phyloP scores from a whole-genome alignment of 2,113 vertebrate species.

The Phylloscopus trochilus region DNA sequence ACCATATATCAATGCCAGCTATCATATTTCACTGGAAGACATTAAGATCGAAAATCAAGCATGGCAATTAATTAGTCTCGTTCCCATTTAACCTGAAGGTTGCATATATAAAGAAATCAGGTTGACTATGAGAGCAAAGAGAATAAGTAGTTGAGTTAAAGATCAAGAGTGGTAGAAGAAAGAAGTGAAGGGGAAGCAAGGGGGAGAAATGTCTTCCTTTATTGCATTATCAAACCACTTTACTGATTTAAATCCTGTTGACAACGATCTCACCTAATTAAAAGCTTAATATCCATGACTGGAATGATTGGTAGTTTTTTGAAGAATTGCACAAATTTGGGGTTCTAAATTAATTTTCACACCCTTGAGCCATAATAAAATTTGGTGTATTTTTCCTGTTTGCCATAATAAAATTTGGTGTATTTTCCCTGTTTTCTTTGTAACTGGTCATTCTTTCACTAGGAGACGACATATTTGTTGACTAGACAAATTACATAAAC shows the following conservation, averaged over 20 bases:
- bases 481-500: background rate
- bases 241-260: background rate
- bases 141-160: conserved; percentile 36
- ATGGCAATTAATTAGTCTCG: conserved; percentile 63
- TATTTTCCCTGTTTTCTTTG: background rate
- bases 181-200: background rate
- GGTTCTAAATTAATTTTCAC: background rate
- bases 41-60: conserved; percentile 57
- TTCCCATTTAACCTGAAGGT: conserved; percentile 61
- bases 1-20: conserved; percentile 62
- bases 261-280: background rate
- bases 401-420: no score
- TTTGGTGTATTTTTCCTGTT: background rate
- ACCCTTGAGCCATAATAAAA: background rate
- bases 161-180: conserved; percentile 20
- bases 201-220: background rate
- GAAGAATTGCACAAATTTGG: background rate
- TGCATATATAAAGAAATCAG: conserved; percentile 53
- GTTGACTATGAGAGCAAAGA: conserved; percentile 30
- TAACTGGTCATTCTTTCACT: background rate
- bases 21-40: conserved; percentile 55
- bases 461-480: background rate
- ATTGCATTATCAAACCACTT: background rate
- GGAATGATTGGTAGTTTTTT: background rate
- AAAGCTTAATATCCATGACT: background rate